phyloP scores from a whole-genome alignment of 2,888 invertebrate genomes.

The Athrips mouffetella region DNA sequence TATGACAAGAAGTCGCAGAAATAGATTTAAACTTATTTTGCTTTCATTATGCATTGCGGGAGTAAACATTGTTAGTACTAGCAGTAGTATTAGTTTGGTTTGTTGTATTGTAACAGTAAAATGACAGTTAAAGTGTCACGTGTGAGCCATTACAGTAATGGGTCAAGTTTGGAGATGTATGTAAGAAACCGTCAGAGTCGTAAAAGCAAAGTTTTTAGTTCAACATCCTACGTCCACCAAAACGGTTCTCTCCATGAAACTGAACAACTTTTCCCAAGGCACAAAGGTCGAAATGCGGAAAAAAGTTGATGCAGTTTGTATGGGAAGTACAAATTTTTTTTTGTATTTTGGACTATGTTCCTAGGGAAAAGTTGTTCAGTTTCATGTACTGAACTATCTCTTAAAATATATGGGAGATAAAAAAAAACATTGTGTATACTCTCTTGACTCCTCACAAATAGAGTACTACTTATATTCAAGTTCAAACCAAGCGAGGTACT shows the following conservation, averaged over 20 bases:
- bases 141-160: background rate
- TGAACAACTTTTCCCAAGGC: background rate
- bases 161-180: background rate
- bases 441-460: no score
- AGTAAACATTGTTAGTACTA: constrained; percentile 7
- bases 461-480: no score
- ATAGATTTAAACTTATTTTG: constrained; percentile 1
- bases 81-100: background rate
- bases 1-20: constrained; percentile 11
- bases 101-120: background rate
- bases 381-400: no score
- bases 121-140: background rate
- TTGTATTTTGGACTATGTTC: no score
- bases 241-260: background rate
- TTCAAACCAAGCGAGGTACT: no score
- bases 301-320: no score
- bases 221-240: background rate
- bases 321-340: no score
- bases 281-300: no score
- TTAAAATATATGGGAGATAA: no score
- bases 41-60: constrained; percentile 2
- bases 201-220: background rate
- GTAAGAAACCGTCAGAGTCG: background rate
- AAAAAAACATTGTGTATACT: no score
- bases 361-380: no score